Evolutionary conservation across 1,140 invertebrate species (phyloP).

Genomic region (Trypoxylus dichotomus): DNA sequence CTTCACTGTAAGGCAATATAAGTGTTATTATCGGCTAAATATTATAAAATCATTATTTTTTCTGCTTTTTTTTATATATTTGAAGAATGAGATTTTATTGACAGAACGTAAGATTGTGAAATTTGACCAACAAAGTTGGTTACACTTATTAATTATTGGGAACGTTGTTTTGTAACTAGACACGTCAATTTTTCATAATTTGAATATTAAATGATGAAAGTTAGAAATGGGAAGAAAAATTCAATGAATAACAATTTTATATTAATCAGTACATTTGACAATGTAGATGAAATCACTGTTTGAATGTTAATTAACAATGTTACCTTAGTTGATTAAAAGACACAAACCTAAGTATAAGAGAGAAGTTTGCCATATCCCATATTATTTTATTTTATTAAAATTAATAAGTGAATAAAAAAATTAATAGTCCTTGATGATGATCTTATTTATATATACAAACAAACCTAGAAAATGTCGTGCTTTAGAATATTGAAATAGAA

Average conservation of each 20-base stretch:
- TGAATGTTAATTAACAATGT: neutral
- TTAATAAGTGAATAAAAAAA: neutral
- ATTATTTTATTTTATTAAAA: neutral
- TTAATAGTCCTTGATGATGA: no score
- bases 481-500: neutral
- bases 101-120: no score
- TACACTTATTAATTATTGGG: no score
- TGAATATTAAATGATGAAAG: no score
- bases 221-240: no score
- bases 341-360: neutral
- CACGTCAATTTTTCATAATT: no score
- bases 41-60: neutral
- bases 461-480: neutral
- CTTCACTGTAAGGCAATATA: slow-evolving; percentile 62
- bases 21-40: neutral
- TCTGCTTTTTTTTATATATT: no score
- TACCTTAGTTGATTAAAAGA: neutral
- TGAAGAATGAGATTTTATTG: neutral
- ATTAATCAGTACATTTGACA: no score
- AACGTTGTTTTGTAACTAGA: no score
- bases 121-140: no score
- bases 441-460: neutral
- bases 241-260: no score
- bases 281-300: neutral
- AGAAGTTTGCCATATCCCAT: neutral